These are phyloP conservation scores for Drosophila oshimai DNA, from an alignment of 1,140 invertebrate species.

Conservation along the genomic window DNA sequence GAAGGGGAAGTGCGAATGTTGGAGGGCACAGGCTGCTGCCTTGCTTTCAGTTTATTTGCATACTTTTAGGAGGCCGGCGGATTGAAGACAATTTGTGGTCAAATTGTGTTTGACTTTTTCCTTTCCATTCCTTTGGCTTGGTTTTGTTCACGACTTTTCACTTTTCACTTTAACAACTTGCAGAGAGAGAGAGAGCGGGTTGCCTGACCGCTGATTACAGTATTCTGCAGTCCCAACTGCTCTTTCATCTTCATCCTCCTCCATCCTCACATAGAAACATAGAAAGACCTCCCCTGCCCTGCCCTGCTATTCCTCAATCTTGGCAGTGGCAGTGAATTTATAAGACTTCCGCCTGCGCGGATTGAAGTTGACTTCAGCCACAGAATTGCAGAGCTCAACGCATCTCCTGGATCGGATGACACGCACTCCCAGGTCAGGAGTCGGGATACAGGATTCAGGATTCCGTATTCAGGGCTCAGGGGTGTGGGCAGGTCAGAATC, in stretches of 20 bases:
- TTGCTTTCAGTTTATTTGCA: constrained; percentile 45
- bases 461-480: too few relatives aligned
- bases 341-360: not conserved
- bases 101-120: constrained; percentile 47
- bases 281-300: too few relatives aligned
- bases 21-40: not conserved
- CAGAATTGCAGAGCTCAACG: constrained; percentile 13
- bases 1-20: not conserved
- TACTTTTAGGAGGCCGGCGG: constrained; percentile 46
- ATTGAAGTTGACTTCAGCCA: constrained; percentile 19
- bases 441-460: too few relatives aligned
- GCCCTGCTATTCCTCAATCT: too few relatives aligned
- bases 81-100: constrained; percentile 49
- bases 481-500: too few relatives aligned
- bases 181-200: too few relatives aligned
- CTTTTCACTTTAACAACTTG: too few relatives aligned
- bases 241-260: not conserved
- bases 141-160: not conserved
- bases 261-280: not conserved
- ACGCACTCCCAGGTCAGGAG: not conserved
- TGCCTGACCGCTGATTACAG: constrained; percentile 8
- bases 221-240: not conserved
- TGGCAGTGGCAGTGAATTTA: not conserved
- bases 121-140: not conserved
- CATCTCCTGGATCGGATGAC: not conserved